A percentile compares a stretch with the other conserved stretches of the same genome.
Conservation (phyloP, 1,140 invertebrate species). For the Asobara japonica region DNA sequence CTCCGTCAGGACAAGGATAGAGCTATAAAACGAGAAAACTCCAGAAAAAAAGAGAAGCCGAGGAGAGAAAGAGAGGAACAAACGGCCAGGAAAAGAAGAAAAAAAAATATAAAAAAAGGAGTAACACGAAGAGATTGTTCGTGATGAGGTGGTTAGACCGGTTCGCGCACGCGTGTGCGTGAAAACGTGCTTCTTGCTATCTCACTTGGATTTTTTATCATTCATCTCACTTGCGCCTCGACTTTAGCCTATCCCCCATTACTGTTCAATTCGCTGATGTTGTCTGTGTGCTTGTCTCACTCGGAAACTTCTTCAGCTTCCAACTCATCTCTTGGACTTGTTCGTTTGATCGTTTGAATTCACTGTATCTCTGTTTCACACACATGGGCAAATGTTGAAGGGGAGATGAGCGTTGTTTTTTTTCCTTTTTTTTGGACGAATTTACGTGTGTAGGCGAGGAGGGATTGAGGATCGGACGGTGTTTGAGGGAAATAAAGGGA, state of each 20-base stretch:
- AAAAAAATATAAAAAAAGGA: conserved; percentile 39
- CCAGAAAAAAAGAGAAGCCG: conserved; percentile 1
- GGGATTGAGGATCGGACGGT: background rate
- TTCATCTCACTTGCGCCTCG: conserved; percentile 21
- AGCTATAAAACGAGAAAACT: conserved; percentile 30
- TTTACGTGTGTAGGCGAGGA: background rate
- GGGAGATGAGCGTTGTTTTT: background rate
- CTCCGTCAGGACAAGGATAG: conserved; percentile 13
- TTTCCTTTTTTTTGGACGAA: no score
- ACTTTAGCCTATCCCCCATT: background rate
- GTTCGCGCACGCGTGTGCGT: conserved; percentile 60
- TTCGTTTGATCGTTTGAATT: background rate
- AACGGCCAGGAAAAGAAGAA: conserved; percentile 6
- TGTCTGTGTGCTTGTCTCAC: background rate
- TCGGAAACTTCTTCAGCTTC: background rate
- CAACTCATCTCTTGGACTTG: background rate
- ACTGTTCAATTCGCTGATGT: background rate
- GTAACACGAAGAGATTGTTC: conserved; percentile 63
- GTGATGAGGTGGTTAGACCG: conserved; percentile 67
- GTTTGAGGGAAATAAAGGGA: background rate
- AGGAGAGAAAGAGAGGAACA: conserved; percentile 16
- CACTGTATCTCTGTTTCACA: background rate
- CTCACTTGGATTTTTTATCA: conserved; percentile 6
- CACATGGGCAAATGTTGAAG: background rate
- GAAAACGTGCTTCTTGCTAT: conserved; percentile 44